Evolutionary conservation across 2,113 vertebrate species (phyloP).

Genomic region (Hucho hucho): DNA sequence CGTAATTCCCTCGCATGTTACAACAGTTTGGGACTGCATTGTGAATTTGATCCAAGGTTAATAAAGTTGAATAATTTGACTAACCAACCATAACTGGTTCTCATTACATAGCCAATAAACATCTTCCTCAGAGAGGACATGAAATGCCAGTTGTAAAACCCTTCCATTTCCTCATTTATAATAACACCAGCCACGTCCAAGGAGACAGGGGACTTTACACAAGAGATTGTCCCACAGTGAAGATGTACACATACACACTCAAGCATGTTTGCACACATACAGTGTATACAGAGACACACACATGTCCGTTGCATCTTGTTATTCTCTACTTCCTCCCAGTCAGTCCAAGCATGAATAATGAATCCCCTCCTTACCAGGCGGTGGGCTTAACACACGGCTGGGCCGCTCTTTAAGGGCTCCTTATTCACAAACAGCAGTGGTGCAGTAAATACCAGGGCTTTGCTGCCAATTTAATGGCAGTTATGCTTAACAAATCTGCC

Average conservation of each 20-base stretch:
- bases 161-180: conserved; percentile 43
- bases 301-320: conserved; percentile 60
- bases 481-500: conserved; percentile 74
- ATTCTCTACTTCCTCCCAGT: conserved; percentile 71
- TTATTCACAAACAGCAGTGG: conserved; percentile 68
- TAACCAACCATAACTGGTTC: conserved; percentile 89
- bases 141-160: conserved; percentile 70
- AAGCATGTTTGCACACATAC: conserved; percentile 4
- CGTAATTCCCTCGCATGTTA: conserved; percentile 83
- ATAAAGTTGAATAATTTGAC: conserved; percentile 94
- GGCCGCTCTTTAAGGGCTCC: conserved; percentile 66
- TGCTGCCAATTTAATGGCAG: conserved; percentile 73
- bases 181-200: conserved; percentile 16
- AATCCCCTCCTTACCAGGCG: conserved; percentile 58
- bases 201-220: too few species aligned
- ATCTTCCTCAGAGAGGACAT: conserved; percentile 86
- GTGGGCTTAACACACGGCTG: conserved; percentile 65
- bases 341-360: conserved; percentile 74
- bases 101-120: conserved; percentile 91
- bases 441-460: conserved; percentile 72
- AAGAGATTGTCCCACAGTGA: conserved; percentile 6
- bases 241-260: background rate
- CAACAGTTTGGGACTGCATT: conserved; percentile 82
- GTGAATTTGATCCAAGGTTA: conserved; percentile 86
- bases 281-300: conserved; percentile 12